Conservation (phyloP, 2,797 vertebrate species). For the Hozukius guyotensis region DNA sequence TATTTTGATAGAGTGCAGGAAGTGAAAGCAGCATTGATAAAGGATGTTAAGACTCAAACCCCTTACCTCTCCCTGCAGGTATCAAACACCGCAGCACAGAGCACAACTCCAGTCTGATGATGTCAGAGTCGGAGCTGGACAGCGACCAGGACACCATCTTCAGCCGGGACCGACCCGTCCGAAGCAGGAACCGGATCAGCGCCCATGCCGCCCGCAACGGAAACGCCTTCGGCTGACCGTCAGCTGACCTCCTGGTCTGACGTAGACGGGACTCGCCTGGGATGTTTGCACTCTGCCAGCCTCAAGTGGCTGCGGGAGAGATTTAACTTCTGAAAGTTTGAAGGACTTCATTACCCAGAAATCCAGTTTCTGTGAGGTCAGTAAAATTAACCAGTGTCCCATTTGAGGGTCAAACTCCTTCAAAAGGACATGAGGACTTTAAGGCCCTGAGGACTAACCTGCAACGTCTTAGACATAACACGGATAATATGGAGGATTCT, state of each 20-base stretch:
- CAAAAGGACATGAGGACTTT: background rate
- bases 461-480: no score
- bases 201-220: constrained; percentile 80
- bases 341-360: constrained; percentile 24
- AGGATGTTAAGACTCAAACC: background rate
- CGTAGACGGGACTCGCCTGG: background rate
- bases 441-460: background rate
- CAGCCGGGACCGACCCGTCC: constrained; percentile 83
- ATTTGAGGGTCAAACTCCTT: background rate
- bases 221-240: constrained; percentile 77
- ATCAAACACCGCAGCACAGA: constrained; percentile 94
- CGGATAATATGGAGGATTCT: background rate
- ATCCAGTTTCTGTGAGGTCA: background rate
- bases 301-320: background rate
- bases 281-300: background rate
- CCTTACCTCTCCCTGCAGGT: constrained; percentile 68
- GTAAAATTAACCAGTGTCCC: background rate
- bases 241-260: background rate
- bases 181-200: constrained; percentile 76
- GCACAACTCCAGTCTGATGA: constrained; percentile 95
- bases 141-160: constrained; percentile 90
- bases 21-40: background rate
- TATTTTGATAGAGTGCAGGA: no score
- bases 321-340: background rate
- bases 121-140: constrained; percentile 94